Base-by-base conservation (phyloP, 2,797 vertebrate genomes). In the Poeciliopsis paucimaculata region DNA sequence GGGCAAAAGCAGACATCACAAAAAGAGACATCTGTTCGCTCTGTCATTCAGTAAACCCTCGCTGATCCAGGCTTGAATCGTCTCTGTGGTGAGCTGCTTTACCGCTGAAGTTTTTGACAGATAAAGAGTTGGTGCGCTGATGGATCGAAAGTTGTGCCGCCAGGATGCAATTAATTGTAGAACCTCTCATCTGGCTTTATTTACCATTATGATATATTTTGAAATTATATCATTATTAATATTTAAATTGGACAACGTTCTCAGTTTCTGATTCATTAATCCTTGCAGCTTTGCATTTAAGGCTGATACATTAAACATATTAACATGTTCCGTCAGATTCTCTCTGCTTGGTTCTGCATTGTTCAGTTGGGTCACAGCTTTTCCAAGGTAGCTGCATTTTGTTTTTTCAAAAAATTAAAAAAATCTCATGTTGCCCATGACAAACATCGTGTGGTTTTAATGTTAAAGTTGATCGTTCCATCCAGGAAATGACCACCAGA, bases 11-110 rank as follows among this genome's bases (percentile, higher is more conserved):
- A 66, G 53, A 77, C 77, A 60, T 39, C 73, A 18, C 12, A 60
- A 76, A 81, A 68, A 74, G 72, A 73, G 72, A 77, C 73, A 84
- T 1, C 43, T 1, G 64, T 76, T 77, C 64, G 76, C 77, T 79
- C 20, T 72, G 34, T 75, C 3, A 1, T 28, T 71, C 76, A 13
- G 16, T 28, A 41, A 68, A 68, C 78, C 57, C 2, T 53, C 53
- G 36, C n/a, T 12, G 77, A 49, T 74, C 82, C 74, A 5, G 51
- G 47, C 1, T 53, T 70, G 81, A 86, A 41, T 55, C 77, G 34
- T 64, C 86, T 60, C 85, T 86, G 75, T 26, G 91, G 91, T 93
- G 91, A 92, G 91, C 78, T 66, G 91, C 78, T 72, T 7, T 62
- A 76, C 78, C 41, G 74, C 73, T 75, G 60, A 71, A 8, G 34